Conservation (phyloP, 2,888 invertebrate genomes). For the Cryptus viduatorius region DNA sequence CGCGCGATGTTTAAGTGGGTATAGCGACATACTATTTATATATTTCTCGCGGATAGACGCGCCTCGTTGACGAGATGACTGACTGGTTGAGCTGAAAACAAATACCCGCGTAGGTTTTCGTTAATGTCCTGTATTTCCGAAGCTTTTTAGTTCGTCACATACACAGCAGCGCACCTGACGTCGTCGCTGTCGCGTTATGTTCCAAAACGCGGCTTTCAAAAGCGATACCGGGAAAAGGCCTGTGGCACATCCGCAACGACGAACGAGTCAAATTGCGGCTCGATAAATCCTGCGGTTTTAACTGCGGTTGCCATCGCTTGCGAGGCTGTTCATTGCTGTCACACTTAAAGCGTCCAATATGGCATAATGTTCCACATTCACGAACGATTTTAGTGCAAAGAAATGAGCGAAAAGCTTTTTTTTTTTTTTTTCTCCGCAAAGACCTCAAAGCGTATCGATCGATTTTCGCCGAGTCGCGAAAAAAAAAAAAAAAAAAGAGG, state of each 20-base stretch:
- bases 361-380: too few species aligned
- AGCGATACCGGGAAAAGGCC: constrained; percentile 18
- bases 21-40: not conserved
- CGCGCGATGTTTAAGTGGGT: too few species aligned
- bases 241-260: constrained; percentile 16
- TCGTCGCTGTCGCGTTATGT: not conserved
- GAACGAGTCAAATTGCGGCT: not conserved
- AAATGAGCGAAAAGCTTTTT: not conserved
- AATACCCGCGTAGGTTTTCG: not conserved
- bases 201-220: not conserved
- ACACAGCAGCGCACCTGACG: too few species aligned
- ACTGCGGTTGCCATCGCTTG: too few species aligned
- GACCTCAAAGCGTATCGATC: constrained; percentile 15
- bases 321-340: too few species aligned
- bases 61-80: not conserved
- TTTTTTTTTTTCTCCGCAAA: not conserved
- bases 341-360: too few species aligned
- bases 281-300: too few species aligned
- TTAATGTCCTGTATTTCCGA: not conserved
- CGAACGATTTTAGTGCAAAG: not conserved
- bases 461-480: not conserved
- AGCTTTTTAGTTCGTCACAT: too few species aligned
- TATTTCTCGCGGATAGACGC: not conserved
- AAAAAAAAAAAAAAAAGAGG: not conserved
- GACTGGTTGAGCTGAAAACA: not conserved